Conservation (phyloP, 2,888 invertebrate genomes). For the Drosophila recens region DNA sequence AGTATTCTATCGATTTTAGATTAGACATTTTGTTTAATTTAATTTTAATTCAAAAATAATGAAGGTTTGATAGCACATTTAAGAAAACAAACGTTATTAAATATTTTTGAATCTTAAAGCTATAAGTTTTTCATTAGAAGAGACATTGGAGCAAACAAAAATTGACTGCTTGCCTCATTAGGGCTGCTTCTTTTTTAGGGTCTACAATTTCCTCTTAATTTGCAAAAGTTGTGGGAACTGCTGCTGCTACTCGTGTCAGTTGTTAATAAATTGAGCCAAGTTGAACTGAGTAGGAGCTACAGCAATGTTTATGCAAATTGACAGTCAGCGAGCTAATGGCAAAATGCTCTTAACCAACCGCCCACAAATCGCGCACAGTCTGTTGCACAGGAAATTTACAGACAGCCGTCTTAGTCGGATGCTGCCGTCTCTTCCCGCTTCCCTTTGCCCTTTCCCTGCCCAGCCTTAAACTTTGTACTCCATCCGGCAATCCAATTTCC, state of each 20-base stretch:
- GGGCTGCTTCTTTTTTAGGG: slow-evolving; percentile 5
- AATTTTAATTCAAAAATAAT: too few species aligned
- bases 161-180: slow-evolving; percentile 18
- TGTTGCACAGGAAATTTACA: slow-evolving; percentile 38
- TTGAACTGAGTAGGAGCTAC: slow-evolving; percentile 23
- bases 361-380: slow-evolving; percentile 33
- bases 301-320: slow-evolving; percentile 58
- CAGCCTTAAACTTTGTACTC: slow-evolving; percentile 8
- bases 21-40: too few species aligned
- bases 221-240: slow-evolving; percentile 31
- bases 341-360: slow-evolving; percentile 48
- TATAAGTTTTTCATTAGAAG: slow-evolving; percentile 6
- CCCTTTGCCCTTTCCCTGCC: not conserved
- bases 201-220: slow-evolving; percentile 29
- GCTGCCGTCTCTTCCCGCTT: not conserved
- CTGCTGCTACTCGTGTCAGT: slow-evolving; percentile 37
- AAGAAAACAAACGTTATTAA: not conserved
- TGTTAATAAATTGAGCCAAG: slow-evolving; percentile 56
- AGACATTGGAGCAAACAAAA: not conserved
- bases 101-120: not conserved
- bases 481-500: slow-evolving; percentile 39
- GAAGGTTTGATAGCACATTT: too few species aligned
- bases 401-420: slow-evolving; percentile 35
- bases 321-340: slow-evolving; percentile 48
- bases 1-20: too few species aligned